Base-by-base conservation (phyloP, 2,113 vertebrate genomes). In the Lagopus muta region DNA sequence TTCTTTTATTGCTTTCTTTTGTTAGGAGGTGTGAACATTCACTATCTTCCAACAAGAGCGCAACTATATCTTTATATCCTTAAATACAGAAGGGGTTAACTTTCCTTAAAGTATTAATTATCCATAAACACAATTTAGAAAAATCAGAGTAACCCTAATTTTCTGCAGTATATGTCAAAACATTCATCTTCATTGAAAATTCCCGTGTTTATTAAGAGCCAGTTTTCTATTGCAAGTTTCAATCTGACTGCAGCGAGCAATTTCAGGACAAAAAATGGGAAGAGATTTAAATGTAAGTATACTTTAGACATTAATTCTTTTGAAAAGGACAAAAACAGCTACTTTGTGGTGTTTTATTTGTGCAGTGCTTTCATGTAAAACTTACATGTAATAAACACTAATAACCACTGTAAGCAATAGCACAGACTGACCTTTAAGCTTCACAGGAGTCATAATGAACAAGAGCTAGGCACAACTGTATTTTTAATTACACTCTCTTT, bases 401-500 rank as follows among this genome's bases (percentile, higher is more conserved):
- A 81, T 65, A 60, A 79, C 28, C 28, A 43, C 54, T 88, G 60
- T 78, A 78, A 89, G 75, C 43, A 91, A 69, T 64, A 74, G n/a
- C 36, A 74, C 36, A 86, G 87, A 78, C 69, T 77, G 89, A 94
- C 50, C 79, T 89, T 78, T 80, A 94, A 92, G 79, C 13, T 72
- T 54, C 43, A 57, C 47, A 64, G 70, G 30, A 93, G 55, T 86
- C 55, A 81, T 42, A 52, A 6, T n/a, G 65, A 92, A 38, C 47
- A 93, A 92, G 61, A 88, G n/a, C 57, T 91, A 57, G 17, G 50
- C 72, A 88, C 74, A 91, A 94, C 30, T 52, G 38, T 66, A 91
- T 85, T 91, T 95, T 93, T 94, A 91, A 91, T 89, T 92, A 28
- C 40, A 57, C 78, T 91, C 67, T 85, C 54, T 73, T 91, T 96